Base-by-base conservation (phyloP, 2,888 invertebrate genomes). In the Melanostoma scalare region DNA sequence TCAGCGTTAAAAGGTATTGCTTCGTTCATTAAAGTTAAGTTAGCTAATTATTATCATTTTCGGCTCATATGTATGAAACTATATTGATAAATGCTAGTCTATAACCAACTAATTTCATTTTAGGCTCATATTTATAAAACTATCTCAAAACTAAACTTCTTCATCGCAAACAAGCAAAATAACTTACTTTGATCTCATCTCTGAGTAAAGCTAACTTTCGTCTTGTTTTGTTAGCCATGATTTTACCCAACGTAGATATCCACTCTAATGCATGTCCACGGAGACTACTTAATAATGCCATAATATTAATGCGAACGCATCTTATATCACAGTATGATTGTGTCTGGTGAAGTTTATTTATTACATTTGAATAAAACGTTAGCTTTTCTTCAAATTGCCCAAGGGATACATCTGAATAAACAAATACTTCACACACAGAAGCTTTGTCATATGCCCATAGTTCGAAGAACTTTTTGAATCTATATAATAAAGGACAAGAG, bases 351-450 rank as follows among this genome's bases (percentile, higher is more conserved):
- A 96, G 91, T 85, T 95, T 95, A 3, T 93, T 92, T 20, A 96
- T 94, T 5, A 96, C 94, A 85, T 94, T 94, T 87, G 94, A 94
- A 90, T 96, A 98, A 90, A 95, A 96, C 89, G 95, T 94, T 88
- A 98, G 95, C 89, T 96, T 96, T 87, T 97, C 96, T 88, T 98
- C 97, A 90, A 95, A 96, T 82, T 89, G 87, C 48, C 93, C 91
- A 4, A 96, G 92, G 4, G 93, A 92, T 4, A 93, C 93, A 85
- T 92, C 93, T 84, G 94, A 94, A 55, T 93, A 92, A 0, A 96
- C 93, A 92, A 97, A 97, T 89, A 95, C 95, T 86, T 96, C 95
- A 86, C 96, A 96, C 2, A 95, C 94, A 6, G 93, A 90, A 68
- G 92, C 90, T 89, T 96, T 96, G 89, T 96, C 96, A 88, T 92